These are phyloP conservation scores for Melanogrammus aeglefinus DNA, from an alignment of 2,797 vertebrate genomes.

Conservation along the genomic window DNA sequence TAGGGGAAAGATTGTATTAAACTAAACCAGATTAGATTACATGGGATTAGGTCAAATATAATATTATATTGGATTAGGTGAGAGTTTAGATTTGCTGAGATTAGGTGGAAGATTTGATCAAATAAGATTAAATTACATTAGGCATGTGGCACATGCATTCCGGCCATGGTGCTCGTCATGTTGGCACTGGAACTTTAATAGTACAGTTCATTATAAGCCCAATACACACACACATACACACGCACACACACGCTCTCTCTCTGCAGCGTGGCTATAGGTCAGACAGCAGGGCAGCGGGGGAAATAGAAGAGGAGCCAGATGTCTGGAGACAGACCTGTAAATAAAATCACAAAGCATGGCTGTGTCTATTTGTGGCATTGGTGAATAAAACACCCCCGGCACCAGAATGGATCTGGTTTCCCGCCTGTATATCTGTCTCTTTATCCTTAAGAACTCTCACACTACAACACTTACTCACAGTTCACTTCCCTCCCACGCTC, in stretches of 20 bases:
- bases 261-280: constrained; percentile 32
- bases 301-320: constrained; percentile 47
- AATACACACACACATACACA: neutral
- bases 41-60: neutral
- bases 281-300: constrained; percentile 42
- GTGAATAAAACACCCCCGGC: constrained; percentile 29
- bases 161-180: constrained; percentile 54
- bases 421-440: constrained; percentile 25
- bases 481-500: neutral
- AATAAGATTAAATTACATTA: constrained; percentile 45
- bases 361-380: constrained; percentile 31
- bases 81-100: constrained; percentile 31
- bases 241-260: too few species aligned
- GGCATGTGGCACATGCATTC: constrained; percentile 61
- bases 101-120: constrained; percentile 41
- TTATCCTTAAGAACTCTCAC: neutral
- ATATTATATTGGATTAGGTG: neutral
- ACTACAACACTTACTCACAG: neutral
- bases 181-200: constrained; percentile 53
- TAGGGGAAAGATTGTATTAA: neutral
- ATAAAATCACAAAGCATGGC: constrained; percentile 29
- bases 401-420: constrained; percentile 38
- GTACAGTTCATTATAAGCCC: constrained; percentile 67
- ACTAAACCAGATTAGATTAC: neutral
- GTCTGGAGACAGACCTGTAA: constrained; percentile 37